Evolutionary conservation across 1,140 invertebrate species (phyloP), one percentile per base, ranked within the genome.

Genomic region (Heliconius melpomene): DNA sequence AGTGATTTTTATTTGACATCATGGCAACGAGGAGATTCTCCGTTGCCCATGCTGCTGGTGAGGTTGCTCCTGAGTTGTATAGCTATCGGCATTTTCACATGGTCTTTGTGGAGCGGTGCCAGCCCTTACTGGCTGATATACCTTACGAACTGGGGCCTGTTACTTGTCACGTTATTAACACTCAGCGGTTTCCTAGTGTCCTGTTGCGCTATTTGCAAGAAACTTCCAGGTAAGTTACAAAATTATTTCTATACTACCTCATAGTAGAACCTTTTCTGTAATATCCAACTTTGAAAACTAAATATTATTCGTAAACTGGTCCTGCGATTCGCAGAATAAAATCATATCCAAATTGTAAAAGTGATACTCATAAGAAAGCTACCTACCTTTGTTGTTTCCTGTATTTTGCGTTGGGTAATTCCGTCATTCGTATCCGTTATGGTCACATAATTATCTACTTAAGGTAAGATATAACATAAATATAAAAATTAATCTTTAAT

Each of bases 91-190:
- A 89, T 93, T 66, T 95, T 95, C 77, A 94, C 95, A n/a, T 96
- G 78, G 94, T 95, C 80, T 88, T 93, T 88, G 50, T 89, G 86
- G 81, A 11, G 80, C 81, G 78, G 82, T 13, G 54, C 78, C 76
- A 81, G 80, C 40, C 86, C 79, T 26, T 95, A 95, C 82, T 97
- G 96, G 96, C 90, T 95, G 7, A 96, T 97, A 52, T 97, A 96
- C 87, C 94, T 97, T n/a, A 97, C 96, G 16, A 96, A 97, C 85
- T 97, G 96, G 96, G 96, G 96, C 16, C 91, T 96, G 32, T 79
- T 95, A 0, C 80, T 96, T 0, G 95, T 96, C 13, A 86, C 94
- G 0, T 38, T 88, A 0, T 86, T 88, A 85, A 86, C 84, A 13
- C 74, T 92, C 7, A 88, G 86, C 46, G 95, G 93, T 0, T 85